Base-by-base conservation (phyloP, 2,888 invertebrate species). In the Cancer borealis region DNA sequence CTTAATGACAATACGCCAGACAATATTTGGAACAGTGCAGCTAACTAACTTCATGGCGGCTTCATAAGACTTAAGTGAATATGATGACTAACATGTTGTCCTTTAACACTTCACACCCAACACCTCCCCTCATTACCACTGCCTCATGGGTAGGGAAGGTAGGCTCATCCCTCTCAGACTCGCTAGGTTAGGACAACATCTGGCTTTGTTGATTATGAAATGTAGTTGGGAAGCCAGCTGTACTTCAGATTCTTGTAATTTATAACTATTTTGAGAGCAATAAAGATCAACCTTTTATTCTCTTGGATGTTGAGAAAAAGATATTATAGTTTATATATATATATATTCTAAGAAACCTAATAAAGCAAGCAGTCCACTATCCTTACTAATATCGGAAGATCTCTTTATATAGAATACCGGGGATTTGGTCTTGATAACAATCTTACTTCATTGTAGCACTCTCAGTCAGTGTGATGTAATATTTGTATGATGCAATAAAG, bases 401-500 rank as follows among this genome's bases (percentile, higher is more conserved):
- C 30, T 90, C 49, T 90, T 30, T 54, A 26, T 47, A 89, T 89
- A 88, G 45, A 39, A 8, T 88, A 89, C 49, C 26, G 46, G 39
- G 84, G 84, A 17, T 84, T 84, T 84, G 54, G 47, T 49, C 54
- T 30, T 21, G 21, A 30, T 54, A 30, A 90, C 46, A 49, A n/a
- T 49, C 91, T 73, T 45, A 73, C n/a, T 73, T 91, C 91, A 73
- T 91, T 91, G 91, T 91, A 79, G 73, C 66, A 21, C 46, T 49
- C 92, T 92, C 84, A 79, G 45, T 84, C 79, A 39, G 47, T 84
- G 93, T 93, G 30, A 87, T 93, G 93, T 93, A 93, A 89, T 73
- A 46, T 92, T 89, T 93, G 92, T 93, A 39, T 89, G 73, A 93
- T 93, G 87, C 88, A 93, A 93, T 93, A 93, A 93, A 93, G 66